These are phyloP conservation scores for Andrena fulva DNA, from an alignment of 2,888 invertebrate genomes.

Conservation along the genomic window DNA sequence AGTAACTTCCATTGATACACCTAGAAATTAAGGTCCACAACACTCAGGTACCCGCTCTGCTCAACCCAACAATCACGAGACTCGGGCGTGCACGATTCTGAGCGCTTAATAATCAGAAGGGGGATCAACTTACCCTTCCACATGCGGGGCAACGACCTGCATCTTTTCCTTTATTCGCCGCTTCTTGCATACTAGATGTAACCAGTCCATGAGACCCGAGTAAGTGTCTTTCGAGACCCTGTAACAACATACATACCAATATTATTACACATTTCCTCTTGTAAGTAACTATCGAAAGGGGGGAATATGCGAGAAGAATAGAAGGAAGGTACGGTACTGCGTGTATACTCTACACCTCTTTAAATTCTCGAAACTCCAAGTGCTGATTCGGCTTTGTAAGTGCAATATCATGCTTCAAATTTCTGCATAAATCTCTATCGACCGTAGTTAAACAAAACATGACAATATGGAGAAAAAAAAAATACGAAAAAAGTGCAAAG, in stretches of 20 bases:
- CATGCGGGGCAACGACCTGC: constrained; percentile 97
- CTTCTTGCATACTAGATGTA: constrained; percentile 98
- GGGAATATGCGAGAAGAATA: no score
- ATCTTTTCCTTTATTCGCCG: constrained; percentile 97
- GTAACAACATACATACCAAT: neutral
- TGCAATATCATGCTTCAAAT: no score
- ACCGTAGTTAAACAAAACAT: no score
- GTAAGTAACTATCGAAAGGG: no score
- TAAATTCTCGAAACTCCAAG: no score
- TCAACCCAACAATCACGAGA: neutral
- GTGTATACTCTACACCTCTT: no score
- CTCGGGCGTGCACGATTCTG: neutral
- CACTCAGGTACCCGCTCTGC: constrained; percentile 34
- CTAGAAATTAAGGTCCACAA: constrained; percentile 85
- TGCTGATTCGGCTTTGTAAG: no score
- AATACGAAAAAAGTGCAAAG: no score
- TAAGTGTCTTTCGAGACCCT: constrained; percentile 97
- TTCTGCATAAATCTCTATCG: no score
- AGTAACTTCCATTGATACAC: constrained; percentile 97
- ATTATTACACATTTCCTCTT: no score
- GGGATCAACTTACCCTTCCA: constrained; percentile 90
- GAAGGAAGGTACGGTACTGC: no score
- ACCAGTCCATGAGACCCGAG: constrained; percentile 97
- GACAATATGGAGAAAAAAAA: no score
- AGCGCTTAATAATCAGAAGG: neutral